These are phyloP conservation scores for Pseudopleuronectes americanus DNA, from an alignment of 2,797 vertebrate genomes.

Conservation along the genomic window DNA sequence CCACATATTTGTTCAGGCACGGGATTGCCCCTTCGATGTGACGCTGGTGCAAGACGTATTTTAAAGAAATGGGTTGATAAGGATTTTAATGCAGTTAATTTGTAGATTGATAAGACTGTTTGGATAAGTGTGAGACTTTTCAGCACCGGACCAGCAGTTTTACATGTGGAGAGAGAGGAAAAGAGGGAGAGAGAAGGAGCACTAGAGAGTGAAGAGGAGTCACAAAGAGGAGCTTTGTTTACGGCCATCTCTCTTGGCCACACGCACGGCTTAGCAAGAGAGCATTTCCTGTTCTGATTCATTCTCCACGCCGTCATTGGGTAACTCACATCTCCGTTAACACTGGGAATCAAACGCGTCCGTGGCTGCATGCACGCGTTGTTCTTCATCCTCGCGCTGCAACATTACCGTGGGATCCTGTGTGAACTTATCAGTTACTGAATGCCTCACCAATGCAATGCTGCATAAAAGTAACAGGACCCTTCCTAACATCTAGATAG, in stretches of 20 bases:
- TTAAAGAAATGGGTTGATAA: neutral
- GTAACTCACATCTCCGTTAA: slow-evolving; percentile 72
- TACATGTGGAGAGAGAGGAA: slow-evolving; percentile 20
- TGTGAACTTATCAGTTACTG: slow-evolving; percentile 31
- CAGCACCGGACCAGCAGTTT: slow-evolving; percentile 49
- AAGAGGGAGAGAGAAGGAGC: slow-evolving; percentile 42
- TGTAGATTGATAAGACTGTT: slow-evolving; percentile 7
- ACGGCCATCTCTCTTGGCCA: slow-evolving; percentile 80
- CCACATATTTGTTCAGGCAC: slow-evolving; percentile 32
- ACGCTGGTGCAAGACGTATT: slow-evolving; percentile 3
- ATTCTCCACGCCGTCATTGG: slow-evolving; percentile 70
- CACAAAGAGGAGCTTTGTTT: slow-evolving; percentile 84
- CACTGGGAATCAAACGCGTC: slow-evolving; percentile 54
- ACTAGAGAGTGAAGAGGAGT: slow-evolving; percentile 61
- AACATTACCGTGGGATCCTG: slow-evolving; percentile 22
- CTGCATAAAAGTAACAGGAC: neutral
- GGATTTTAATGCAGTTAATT: slow-evolving; percentile 6
- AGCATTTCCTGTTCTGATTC: slow-evolving; percentile 83
- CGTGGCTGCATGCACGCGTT: slow-evolving; percentile 31
- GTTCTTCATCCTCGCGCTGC: slow-evolving; percentile 55
- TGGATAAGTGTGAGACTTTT: slow-evolving; percentile 23
- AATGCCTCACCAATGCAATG: slow-evolving; percentile 19
- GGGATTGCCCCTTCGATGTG: slow-evolving; percentile 13
- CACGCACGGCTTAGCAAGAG: slow-evolving; percentile 79
- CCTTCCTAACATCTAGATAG: slow-evolving; percentile 4